phyloP scores from a whole-genome alignment of 2,888 invertebrate genomes.

The Anorthoa munda region DNA sequence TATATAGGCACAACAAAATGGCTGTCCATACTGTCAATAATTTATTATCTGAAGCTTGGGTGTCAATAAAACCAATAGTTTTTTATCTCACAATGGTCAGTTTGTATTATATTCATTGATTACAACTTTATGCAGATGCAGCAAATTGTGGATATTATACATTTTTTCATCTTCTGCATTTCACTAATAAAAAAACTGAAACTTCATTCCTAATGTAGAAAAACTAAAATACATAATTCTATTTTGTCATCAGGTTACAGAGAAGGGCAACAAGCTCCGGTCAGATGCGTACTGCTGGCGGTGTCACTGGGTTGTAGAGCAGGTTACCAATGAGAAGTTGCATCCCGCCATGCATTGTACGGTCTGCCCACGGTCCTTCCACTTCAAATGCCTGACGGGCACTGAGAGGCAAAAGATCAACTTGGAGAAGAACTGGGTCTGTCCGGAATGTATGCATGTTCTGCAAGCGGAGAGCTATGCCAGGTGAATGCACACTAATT shows the following conservation, averaged over 20 bases:
- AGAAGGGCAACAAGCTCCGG: conserved; percentile 77
- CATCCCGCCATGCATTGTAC: conserved; percentile 92
- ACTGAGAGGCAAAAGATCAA: conserved; percentile 86
- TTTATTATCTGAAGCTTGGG: conserved; percentile 15
- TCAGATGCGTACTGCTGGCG: conserved; percentile 97
- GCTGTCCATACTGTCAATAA: conserved; percentile 60
- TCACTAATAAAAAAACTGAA: too few species aligned
- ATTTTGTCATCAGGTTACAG: conserved; percentile 67
- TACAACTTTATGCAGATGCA: background rate
- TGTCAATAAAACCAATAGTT: conserved; percentile 30
- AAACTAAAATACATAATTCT: conserved; percentile 6
- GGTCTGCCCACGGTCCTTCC: conserved; percentile 96
- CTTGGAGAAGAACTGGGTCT: conserved; percentile 92
- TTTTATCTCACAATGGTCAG: conserved; percentile 46
- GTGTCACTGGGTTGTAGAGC: conserved; percentile 94
- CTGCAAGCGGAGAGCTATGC: conserved; percentile 94
- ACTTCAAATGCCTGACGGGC: conserved; percentile 93
- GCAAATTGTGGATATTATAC: background rate
- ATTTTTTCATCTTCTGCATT: too few species aligned
- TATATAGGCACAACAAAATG: conserved; percentile 66
- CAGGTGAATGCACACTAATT: conserved; percentile 84
- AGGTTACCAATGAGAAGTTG: conserved; percentile 81
- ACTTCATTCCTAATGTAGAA: background rate
- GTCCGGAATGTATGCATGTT: conserved; percentile 95
- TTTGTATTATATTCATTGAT: background rate